Evolutionary conservation across 2,797 vertebrate species (phyloP), one percentile per base, ranked within the genome.

Genomic region (Clarias laeviceps): DNA sequence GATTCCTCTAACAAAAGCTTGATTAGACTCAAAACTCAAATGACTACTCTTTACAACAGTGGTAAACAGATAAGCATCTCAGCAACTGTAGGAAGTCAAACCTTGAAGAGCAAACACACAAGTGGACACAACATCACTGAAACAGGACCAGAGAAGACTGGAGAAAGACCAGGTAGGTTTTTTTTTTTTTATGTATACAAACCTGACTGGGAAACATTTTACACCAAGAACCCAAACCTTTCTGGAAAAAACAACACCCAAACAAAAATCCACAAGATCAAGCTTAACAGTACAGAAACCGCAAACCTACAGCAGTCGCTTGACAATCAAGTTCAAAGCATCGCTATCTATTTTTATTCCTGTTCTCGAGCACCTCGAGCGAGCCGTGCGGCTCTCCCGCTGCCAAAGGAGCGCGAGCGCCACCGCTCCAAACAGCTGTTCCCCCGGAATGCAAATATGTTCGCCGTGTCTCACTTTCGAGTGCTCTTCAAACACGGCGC

Each of bases 391-490:
- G 69, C 56, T 50, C 93, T 94, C 92, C 93, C 90, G 91, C 92
- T 94, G 94, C 94, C 94, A 94, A 95, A 93, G 94, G 50, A 65
- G 77, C 77, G 6, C 40, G 57, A n/a, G 82, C n/a, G 73, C 50
- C 70, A 90, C 93, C 90, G 91, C 91, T 85, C 92, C 92, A 95
- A 94, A 95, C 94, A 95, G 95, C 94, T 96, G 95, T 95, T 95
- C 92, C 88, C 89, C 90, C 90, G 92, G 91, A 93, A 94, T 94
- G 94, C 94, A 95, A 95, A 95, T 95, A 94, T 94, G 94, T 93
- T 94, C 93, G 92, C 92, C 93, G 94, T 93, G 93, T 93, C 95
- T 95, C 94, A 94, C 94, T 95, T 95, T 94, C 92, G 94, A 95
- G 94, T 94, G 94, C 94, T 94, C 94, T 95, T 95, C 95, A 96